Evolutionary conservation across 2,113 vertebrate genomes (phyloP).

Genomic region (Alexandromys fortis): DNA sequence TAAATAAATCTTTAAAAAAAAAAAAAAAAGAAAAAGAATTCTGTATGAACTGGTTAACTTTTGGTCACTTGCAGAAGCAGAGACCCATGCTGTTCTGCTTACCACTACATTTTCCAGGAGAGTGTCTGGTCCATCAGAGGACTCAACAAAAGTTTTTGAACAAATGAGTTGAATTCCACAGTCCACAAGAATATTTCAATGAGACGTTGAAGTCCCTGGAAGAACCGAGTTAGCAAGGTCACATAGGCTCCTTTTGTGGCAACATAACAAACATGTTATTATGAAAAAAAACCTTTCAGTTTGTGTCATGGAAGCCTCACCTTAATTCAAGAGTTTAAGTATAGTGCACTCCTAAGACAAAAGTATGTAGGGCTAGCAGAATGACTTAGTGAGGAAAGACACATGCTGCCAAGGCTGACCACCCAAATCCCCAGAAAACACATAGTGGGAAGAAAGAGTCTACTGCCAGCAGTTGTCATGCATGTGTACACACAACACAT

Average conservation of each 20-base stretch:
- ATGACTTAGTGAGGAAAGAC: not conserved
- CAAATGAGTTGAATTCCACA: not conserved
- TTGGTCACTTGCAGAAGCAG: not conserved
- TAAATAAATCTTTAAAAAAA: too few relatives aligned
- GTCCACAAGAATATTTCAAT: slow-evolving; percentile 21
- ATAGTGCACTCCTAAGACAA: not conserved
- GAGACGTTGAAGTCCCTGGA: slow-evolving; percentile 17
- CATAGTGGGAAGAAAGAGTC: not conserved
- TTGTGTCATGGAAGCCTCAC: not conserved
- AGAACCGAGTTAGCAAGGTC: not conserved
- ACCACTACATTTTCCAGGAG: not conserved
- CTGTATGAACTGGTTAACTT: not conserved
- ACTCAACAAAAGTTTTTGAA: not conserved
- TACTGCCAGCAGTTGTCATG: not conserved
- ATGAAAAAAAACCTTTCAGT: not conserved
- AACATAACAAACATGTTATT: not conserved
- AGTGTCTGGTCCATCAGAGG: not conserved
- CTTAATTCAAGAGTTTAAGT: not conserved
- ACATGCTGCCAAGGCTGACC: not conserved
- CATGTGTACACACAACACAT: not conserved
- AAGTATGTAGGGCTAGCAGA: not conserved
- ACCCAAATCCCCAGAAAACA: not conserved
- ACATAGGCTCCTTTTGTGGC: not conserved
- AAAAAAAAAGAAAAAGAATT: too few relatives aligned
- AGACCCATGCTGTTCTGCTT: not conserved